phyloP scores from a whole-genome alignment of 2,797 vertebrate species.

The Trematomus bernacchii region DNA sequence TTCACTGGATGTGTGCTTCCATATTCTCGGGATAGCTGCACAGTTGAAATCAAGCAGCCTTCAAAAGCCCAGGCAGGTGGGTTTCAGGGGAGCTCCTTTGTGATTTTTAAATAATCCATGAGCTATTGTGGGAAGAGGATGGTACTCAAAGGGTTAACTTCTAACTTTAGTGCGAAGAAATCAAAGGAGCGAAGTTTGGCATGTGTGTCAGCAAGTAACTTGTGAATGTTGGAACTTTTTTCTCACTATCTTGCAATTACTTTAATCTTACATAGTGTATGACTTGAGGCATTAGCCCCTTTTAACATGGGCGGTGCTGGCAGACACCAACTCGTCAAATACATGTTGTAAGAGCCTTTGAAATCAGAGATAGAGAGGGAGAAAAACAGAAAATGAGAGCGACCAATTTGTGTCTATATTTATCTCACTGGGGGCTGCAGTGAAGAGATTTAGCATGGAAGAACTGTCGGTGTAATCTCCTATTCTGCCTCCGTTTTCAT shows the following conservation, averaged over 20 bases:
- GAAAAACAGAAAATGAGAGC: conserved; percentile 35
- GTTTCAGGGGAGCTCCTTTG: conserved; percentile 19
- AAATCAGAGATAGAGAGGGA: conserved; percentile 38
- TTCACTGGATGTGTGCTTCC: conserved; percentile 16
- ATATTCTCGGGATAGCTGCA: conserved; percentile 5
- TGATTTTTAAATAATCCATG: conserved; percentile 9
- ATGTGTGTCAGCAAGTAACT: conserved; percentile 34
- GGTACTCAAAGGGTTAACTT: conserved; percentile 5
- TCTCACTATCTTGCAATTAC: conserved; percentile 33
- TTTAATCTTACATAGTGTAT: conserved; percentile 23
- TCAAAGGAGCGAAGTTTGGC: conserved; percentile 3
- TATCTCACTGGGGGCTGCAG: conserved; percentile 72
- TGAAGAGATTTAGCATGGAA: conserved; percentile 76
- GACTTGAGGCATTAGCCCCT: conserved; percentile 28
- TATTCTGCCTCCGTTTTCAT: conserved; percentile 46
- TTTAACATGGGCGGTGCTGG: conserved; percentile 28
- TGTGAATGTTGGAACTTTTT: conserved; percentile 29
- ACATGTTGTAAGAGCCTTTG: conserved; percentile 47
- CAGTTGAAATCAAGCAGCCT: conserved; percentile 10
- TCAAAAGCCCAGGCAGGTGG: conserved; percentile 17
- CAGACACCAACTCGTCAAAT: conserved; percentile 45
- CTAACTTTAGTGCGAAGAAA: not conserved
- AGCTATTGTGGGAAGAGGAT: not conserved
- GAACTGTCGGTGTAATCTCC: conserved; percentile 74
- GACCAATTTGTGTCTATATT: conserved; percentile 73